Percentiles rank a stretch among this genome's conserved stretches.
phyloP scores from a whole-genome alignment of 2,797 vertebrate genomes.

The Podarcis siculus region DNA sequence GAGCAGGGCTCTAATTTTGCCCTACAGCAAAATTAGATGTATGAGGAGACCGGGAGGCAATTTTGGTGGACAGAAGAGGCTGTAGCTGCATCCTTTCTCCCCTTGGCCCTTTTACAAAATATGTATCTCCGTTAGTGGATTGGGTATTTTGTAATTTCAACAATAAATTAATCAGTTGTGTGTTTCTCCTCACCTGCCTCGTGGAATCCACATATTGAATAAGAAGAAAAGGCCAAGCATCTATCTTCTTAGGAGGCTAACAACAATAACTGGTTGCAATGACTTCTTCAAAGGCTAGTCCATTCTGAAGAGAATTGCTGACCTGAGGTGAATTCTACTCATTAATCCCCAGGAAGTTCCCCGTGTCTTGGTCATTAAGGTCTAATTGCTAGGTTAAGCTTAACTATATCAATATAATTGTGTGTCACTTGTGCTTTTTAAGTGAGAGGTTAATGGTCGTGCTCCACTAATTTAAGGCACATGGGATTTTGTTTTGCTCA shows the following conservation, averaged over 20 bases:
- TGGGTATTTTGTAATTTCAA: not conserved
- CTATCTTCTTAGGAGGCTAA: not conserved
- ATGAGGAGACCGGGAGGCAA: not conserved
- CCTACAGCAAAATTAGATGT: not conserved
- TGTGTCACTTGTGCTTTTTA: slow-evolving; percentile 40
- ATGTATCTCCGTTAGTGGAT: not conserved
- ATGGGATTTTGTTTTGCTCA: slow-evolving; percentile 46
- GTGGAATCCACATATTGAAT: not conserved
- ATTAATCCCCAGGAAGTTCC: slow-evolving; percentile 40
- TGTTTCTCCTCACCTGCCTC: not conserved
- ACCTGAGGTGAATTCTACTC: slow-evolving; percentile 18
- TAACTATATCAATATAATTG: slow-evolving; percentile 46
- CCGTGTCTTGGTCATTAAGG: slow-evolving; percentile 22
- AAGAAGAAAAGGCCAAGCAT: slow-evolving; percentile 4
- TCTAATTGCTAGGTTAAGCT: slow-evolving; percentile 44
- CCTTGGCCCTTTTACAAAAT: not conserved
- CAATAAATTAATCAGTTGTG: not conserved
- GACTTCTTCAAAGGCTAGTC: slow-evolving; percentile 9
- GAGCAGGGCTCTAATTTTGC: not conserved
- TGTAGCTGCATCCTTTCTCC: not conserved
- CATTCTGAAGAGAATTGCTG: slow-evolving; percentile 27
- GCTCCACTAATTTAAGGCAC: slow-evolving; percentile 47
- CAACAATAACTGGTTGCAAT: not conserved
- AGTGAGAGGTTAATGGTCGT: slow-evolving; percentile 35
- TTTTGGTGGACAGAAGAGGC: not conserved